Base-by-base conservation (phyloP, 2,113 vertebrate species). In the Climacteris rufus region DNA sequence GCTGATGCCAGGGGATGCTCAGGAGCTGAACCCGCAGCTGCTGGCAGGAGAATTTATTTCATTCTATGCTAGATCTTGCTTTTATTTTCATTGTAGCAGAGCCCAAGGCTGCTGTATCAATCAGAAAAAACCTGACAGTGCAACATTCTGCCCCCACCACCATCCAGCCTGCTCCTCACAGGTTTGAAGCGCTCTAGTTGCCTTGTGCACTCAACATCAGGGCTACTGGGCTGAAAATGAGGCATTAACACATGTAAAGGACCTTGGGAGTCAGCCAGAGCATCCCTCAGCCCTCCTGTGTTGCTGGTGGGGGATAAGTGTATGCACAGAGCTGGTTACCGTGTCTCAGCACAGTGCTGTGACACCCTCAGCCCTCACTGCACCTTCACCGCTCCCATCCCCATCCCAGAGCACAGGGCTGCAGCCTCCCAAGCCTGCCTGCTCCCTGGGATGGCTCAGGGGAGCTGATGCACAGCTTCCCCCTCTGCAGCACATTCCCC, bases 301-400 rank as follows among this genome's bases (percentile, higher is more conserved):
- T 35, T 57, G 44, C 59, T 87, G 24, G 10, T 3, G 15, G 23
- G 21, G 61, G 6, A 3, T 10, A 50, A 60, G 42, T 54, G 7
- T 10, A 5, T 1, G 11, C 45, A 24, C 6, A 52, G 45, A 42
- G 57, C 35, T 37, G 52, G 19, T 61, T 30, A 23, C 45, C 35
- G 72, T 9, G 2, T 25, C 56, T 45, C 12, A 12, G 44, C 4
- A 4, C 0, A 0, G 35, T 3, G 30, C 74, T 18, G 7, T 1
- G 10, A 15, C 6, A n/a, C 4, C 40, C 31, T 47, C n/a, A 53
- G 24, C 33, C 53, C 33, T 66, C 40, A 2, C 12, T 1, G 25
- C 49, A 44, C 37, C 17, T 76, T 50, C 40, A 30, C 54, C 42
- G 20, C 15, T 49, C 53, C 42, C 45, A 14, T 27, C 39, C 45